Conservation (phyloP, 2,113 vertebrate genomes). For the Pygoscelis antarcticus region DNA sequence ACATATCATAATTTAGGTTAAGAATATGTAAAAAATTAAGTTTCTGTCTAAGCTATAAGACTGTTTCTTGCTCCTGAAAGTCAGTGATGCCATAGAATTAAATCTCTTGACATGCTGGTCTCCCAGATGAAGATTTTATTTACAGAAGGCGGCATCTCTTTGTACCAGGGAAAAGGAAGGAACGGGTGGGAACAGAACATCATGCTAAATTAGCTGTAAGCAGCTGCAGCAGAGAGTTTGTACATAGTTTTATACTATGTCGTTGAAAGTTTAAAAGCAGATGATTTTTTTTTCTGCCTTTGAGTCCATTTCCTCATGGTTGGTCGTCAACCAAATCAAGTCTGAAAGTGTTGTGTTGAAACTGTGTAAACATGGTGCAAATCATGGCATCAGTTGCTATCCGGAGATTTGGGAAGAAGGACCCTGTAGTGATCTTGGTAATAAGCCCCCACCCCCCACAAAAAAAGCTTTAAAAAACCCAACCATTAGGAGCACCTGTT, state of each 20-base stretch:
- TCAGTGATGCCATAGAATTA: background rate
- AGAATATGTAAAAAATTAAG: background rate
- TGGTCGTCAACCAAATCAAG: background rate
- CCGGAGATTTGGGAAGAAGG: background rate
- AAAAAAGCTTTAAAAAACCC: background rate
- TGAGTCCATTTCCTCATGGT: background rate
- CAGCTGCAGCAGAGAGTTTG: background rate
- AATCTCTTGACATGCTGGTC: background rate
- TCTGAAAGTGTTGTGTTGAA: background rate
- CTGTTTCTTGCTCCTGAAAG: background rate
- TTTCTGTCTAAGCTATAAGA: background rate
- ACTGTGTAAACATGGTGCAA: background rate
- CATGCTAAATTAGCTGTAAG: background rate
- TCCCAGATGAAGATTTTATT: background rate
- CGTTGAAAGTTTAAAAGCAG: background rate
- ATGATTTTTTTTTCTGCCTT: background rate
- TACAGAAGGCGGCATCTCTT: background rate
- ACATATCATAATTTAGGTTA: background rate
- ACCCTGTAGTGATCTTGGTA: background rate
- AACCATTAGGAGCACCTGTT: background rate
- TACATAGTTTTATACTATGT: fast-evolving
- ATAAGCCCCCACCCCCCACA: background rate
- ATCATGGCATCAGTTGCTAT: background rate
- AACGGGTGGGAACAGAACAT: background rate
- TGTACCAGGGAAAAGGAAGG: background rate